Evolutionary conservation across 2,797 vertebrate genomes (phyloP).

Genomic region (Cirrhinus molitorella): DNA sequence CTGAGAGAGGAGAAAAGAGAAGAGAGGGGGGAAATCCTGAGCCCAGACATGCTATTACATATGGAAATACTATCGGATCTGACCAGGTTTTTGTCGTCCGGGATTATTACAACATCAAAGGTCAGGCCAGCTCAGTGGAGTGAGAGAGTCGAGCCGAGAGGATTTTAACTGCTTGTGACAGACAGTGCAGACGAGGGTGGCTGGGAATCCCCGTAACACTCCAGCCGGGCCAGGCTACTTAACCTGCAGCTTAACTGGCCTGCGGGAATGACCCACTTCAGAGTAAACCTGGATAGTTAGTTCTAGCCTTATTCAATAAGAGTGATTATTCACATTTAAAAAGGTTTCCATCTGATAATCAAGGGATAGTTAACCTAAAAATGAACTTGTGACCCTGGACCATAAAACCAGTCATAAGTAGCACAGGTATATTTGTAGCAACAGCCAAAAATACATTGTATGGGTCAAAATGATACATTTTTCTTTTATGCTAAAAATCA

Average conservation of each 20-base stretch:
- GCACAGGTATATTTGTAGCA: no score
- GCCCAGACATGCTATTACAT: conserved; percentile 65
- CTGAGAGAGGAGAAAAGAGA: conserved; percentile 53
- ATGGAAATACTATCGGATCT: conserved; percentile 68
- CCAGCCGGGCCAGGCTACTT: conserved; percentile 24
- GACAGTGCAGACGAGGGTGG: conserved; percentile 43
- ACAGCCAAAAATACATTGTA: no score
- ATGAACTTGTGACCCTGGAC: neutral
- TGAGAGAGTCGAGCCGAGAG: conserved; percentile 56
- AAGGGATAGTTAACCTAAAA: neutral
- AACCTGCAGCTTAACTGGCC: conserved; percentile 25
- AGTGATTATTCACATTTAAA: neutral
- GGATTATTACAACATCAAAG: conserved; percentile 69
- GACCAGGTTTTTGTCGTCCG: conserved; percentile 66
- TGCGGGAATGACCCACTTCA: neutral
- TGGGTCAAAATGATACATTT: no score
- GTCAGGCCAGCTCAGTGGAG: conserved; percentile 60
- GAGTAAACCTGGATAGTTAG: conserved; percentile 4
- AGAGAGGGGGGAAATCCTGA: conserved; percentile 57
- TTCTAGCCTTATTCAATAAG: neutral
- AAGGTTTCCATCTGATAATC: neutral
- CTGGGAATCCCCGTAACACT: conserved; percentile 59
- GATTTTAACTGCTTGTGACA: conserved; percentile 57
- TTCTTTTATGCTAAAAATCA: no score
- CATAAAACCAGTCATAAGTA: no score